Conservation (phyloP, 2,797 vertebrate species). For the Coregonus ussuriensis region DNA sequence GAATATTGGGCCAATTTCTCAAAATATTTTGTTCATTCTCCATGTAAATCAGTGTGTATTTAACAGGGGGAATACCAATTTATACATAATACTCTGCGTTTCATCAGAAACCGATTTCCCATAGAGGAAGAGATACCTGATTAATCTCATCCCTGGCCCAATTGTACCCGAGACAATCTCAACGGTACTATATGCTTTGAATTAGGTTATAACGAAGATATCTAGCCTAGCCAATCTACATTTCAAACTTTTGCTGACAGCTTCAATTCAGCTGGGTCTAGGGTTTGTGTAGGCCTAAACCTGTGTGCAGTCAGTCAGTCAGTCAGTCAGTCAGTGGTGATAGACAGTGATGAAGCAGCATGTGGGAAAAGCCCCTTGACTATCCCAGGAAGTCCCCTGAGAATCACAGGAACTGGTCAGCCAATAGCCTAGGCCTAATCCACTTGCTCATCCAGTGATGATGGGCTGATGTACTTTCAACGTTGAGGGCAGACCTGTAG, state of each 20-base stretch:
- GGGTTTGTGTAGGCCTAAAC: background rate
- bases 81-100: background rate
- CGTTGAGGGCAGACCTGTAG: too few species aligned
- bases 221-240: background rate
- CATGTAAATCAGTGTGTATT: slow-evolving; percentile 12
- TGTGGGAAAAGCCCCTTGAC: slow-evolving; percentile 58
- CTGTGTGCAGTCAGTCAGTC: background rate
- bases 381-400: slow-evolving; percentile 48
- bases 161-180: background rate
- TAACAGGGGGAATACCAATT: slow-evolving; percentile 18
- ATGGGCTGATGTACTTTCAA: background rate
- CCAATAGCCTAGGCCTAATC: background rate
- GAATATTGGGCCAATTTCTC: background rate
- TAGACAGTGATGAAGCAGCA: slow-evolving; percentile 41
- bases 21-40: background rate
- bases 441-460: background rate
- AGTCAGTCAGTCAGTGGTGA: slow-evolving; percentile 26
- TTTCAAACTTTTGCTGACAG: background rate
- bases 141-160: background rate
- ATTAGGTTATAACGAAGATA: background rate
- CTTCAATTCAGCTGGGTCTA: background rate
- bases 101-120: slow-evolving; percentile 14
- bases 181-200: background rate
- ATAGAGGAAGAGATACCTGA: slow-evolving; percentile 14
- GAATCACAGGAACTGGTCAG: slow-evolving; percentile 11